phyloP scores from a whole-genome alignment of 2,113 vertebrate genomes.

The Sorex araneus region DNA sequence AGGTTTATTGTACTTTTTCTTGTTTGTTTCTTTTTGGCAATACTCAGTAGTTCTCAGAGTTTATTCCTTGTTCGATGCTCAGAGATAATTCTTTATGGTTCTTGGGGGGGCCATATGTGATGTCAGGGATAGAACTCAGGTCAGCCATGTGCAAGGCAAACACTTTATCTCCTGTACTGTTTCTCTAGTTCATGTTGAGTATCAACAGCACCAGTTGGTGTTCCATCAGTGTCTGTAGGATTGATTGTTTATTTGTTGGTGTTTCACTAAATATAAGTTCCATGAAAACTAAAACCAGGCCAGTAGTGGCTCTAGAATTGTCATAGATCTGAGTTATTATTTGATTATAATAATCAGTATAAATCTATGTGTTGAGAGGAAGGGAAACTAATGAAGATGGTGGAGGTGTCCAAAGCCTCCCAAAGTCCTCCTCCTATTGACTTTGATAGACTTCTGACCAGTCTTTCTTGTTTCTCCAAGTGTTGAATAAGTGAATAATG shows the following conservation, averaged over 20 bases:
- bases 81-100: too few species aligned
- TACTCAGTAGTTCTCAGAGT: too few species aligned
- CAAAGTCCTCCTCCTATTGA: not conserved
- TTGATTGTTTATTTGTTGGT: conserved; percentile 11
- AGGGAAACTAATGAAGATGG: not conserved
- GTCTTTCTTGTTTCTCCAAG: not conserved
- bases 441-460: not conserved
- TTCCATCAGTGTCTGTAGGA: not conserved
- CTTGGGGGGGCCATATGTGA: too few species aligned
- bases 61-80: too few species aligned
- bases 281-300: not conserved
- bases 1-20: not conserved
- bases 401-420: not conserved
- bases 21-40: too few species aligned
- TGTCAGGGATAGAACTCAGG: too few species aligned
- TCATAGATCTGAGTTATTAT: conserved; percentile 17
- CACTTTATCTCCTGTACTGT: too few species aligned
- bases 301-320: not conserved
- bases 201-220: not conserved
- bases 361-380: not conserved
- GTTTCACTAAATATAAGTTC: not conserved
- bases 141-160: too few species aligned
- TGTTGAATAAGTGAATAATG: not conserved
- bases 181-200: not conserved
- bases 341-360: not conserved